Evolutionary conservation across 2,113 vertebrate species (phyloP).

Genomic region (Corvus moneduloides): DNA sequence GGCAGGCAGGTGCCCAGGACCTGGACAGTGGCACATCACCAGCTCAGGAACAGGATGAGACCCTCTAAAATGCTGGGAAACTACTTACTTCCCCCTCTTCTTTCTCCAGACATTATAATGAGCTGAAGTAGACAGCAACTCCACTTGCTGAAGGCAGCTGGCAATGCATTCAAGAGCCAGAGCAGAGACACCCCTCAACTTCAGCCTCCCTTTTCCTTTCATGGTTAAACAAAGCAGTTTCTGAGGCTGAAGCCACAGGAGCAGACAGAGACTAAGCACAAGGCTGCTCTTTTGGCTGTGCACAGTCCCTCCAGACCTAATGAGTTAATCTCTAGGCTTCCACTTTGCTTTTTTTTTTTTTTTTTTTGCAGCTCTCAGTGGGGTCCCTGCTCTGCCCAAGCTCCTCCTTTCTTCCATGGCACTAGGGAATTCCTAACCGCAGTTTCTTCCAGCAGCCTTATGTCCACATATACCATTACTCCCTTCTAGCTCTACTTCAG

Average conservation of each 20-base stretch:
- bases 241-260: background rate
- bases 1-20: background rate
- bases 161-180: background rate
- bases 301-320: background rate
- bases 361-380: background rate
- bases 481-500: background rate
- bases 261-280: background rate
- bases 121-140: background rate
- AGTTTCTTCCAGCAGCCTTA: background rate
- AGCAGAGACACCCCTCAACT: background rate
- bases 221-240: background rate
- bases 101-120: background rate
- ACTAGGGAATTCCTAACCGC: background rate
- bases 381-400: background rate
- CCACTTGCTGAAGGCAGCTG: background rate
- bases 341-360: background rate
- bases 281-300: background rate
- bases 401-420: background rate
- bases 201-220: background rate
- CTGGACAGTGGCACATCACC: background rate
- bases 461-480: background rate
- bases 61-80: background rate
- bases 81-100: background rate
- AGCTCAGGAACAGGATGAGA: background rate
- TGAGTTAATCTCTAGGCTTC: background rate